Base-by-base conservation (phyloP, 2,888 invertebrate genomes). In the Myathropa florea region DNA sequence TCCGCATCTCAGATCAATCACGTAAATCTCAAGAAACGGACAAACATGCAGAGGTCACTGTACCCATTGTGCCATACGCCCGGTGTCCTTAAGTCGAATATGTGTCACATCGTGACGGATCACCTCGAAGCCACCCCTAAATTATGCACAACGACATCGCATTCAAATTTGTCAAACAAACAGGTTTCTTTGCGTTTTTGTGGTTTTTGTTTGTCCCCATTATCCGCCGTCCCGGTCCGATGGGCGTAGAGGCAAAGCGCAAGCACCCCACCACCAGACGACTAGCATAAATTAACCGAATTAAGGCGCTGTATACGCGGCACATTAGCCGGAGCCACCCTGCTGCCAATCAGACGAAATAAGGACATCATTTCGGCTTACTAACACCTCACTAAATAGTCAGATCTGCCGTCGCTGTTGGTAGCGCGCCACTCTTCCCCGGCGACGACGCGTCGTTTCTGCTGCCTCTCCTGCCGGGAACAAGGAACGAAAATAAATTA, bases 341-440 rank as follows among this genome's bases (percentile, higher is more conserved):
- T 59, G 36, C 70, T 68, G 64, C 77, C 85, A 85, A 85, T 85
- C 82, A 82, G 61, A 67, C 67, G 57, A 72, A 85, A 82, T 85
- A 82, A 68, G 85, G 85, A 77, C 77, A 85, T 82, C 55, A 73
- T 68, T 85, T 64, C 68, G 73, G 63, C 85, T 85, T 85, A 73
- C 85, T 68, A 85, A 85, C 85, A 85, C 85, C 78, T 83, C 86
- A 83, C 83, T 86, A 79, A 83, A 73, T 86, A 86, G 83, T 70
- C 53, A 30, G 68, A 68, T 68, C 72, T 57, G 55, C 59, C 63
- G 63, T 9, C 59, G 33, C 55, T 18, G 39, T 12, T 21, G 21
- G 64, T 26, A 57, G 63, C 28, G 21, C 21, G 30, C 53, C 30
- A 70, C 53, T n/a, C n/a, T 70, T 33, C 30, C 12, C 33, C 39